Evolutionary conservation across 2,888 invertebrate genomes (phyloP).

Genomic region (Parelbella ahira): DNA sequence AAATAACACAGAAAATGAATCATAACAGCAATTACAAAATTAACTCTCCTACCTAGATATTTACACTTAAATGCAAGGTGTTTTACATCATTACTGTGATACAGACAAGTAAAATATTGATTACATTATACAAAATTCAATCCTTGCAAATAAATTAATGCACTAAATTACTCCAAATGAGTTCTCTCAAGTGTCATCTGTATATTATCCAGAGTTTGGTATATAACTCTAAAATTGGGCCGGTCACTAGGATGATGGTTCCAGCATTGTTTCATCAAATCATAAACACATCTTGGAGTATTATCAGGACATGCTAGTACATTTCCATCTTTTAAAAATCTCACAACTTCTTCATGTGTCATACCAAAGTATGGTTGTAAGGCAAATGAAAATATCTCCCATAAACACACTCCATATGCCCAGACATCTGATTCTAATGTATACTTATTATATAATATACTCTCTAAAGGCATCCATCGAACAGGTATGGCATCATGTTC

Average conservation of each 20-base stretch:
- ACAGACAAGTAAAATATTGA: constrained; percentile 31
- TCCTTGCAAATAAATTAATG: constrained; percentile 23
- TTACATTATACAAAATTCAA: constrained; percentile 29
- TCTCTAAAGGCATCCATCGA: constrained; percentile 98
- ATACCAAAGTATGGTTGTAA: constrained; percentile 98
- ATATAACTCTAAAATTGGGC: constrained; percentile 91
- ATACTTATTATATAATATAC: constrained; percentile 97
- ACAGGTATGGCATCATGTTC: constrained; percentile 98
- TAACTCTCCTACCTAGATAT: constrained; percentile 16
- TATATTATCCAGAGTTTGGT: constrained; percentile 88
- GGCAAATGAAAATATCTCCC: constrained; percentile 98
- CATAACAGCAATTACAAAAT: constrained; percentile 3
- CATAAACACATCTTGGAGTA: constrained; percentile 91
- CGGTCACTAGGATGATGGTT: constrained; percentile 90
- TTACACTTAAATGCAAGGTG: constrained; percentile 27
- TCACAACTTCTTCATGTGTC: constrained; percentile 98
- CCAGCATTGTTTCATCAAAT: constrained; percentile 97
- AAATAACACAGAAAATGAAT: constrained; percentile 13
- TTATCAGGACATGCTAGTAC: constrained; percentile 94
- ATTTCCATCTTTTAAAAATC: constrained; percentile 95
- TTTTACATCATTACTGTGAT: constrained; percentile 28
- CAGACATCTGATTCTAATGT: constrained; percentile 98
- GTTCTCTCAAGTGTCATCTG: constrained; percentile 74
- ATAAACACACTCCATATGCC: constrained; percentile 97
- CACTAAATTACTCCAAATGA: constrained; percentile 53